Conservation (phyloP, 2,797 vertebrate genomes). For the Pseudochaenichthys georgianus region DNA sequence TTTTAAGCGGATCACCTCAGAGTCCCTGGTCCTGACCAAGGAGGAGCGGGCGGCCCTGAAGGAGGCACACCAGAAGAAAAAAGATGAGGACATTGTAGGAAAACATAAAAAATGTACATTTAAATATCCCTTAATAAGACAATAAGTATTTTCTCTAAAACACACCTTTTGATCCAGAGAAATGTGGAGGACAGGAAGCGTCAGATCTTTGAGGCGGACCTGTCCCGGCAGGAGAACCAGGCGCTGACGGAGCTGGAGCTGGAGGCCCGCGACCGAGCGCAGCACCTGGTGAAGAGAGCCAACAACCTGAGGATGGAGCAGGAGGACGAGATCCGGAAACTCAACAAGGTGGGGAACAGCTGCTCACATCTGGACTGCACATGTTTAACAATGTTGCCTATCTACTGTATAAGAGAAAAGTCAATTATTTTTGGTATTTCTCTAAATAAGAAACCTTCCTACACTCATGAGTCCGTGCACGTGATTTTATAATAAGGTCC, state of each 20-base stretch:
- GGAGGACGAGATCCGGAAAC: conserved; percentile 89
- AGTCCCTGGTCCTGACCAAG: conserved; percentile 70
- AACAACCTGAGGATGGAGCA: conserved; percentile 87
- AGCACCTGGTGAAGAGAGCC: conserved; percentile 83
- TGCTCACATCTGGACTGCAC: neutral
- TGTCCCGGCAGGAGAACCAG: conserved; percentile 75
- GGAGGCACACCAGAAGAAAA: conserved; percentile 74
- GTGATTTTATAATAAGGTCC: no score
- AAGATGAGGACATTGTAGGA: conserved; percentile 60
- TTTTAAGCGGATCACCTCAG: conserved; percentile 81
- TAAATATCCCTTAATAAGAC: neutral
- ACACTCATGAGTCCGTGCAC: no score
- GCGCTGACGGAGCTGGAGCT: conserved; percentile 87
- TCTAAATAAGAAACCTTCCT: no score
- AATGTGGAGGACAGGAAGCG: conserved; percentile 82
- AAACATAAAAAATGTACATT: neutral
- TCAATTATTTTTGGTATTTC: no score
- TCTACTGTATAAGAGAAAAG: no score
- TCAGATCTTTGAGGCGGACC: conserved; percentile 79
- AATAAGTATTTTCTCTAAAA: neutral
- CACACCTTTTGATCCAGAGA: conserved; percentile 67
- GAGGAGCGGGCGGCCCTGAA: conserved; percentile 76
- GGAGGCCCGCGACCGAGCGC: conserved; percentile 82
- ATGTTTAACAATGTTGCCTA: neutral
- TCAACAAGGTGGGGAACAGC: conserved; percentile 83